These are phyloP conservation scores for Heterotilapia buettikoferi DNA, from an alignment of 2,113 vertebrate species.

Conservation along the genomic window DNA sequence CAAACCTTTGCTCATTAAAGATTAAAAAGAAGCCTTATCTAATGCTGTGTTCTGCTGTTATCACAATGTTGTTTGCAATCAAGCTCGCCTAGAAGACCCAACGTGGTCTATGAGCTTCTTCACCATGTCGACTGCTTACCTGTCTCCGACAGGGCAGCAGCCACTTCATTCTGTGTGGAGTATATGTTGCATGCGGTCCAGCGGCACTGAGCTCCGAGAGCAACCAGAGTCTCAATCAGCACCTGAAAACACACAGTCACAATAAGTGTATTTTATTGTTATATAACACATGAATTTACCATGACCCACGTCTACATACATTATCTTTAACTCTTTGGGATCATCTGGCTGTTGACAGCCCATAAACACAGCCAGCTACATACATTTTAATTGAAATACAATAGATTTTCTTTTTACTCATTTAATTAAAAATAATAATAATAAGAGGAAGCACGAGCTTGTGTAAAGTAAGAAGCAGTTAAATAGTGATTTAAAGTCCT, in stretches of 20 bases:
- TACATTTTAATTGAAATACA: not conserved
- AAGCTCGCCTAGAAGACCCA: not conserved
- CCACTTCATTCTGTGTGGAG: conserved; percentile 97
- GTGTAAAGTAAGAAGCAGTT: not conserved
- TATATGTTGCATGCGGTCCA: conserved; percentile 99
- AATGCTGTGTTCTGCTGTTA: not conserved
- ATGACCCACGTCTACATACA: not conserved
- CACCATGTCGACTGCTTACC: conserved; percentile 21
- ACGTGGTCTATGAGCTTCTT: not conserved
- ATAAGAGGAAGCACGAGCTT: not conserved
- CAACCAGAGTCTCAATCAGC: conserved; percentile 93
- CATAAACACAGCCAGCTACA: not conserved
- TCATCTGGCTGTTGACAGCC: not conserved
- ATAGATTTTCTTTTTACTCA: not conserved
- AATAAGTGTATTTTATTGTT: not conserved
- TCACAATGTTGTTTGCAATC: not conserved
- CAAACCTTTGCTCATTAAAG: not conserved
- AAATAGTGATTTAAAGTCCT: not conserved
- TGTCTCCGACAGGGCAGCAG: conserved; percentile 85
- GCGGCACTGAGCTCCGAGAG: conserved; percentile 93
- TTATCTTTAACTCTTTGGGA: not conserved
- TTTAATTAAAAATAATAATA: not conserved
- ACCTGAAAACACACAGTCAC: conserved; percentile 70
- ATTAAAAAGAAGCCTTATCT: not conserved
- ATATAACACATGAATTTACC: not conserved